Base-by-base conservation (phyloP, 2,888 invertebrate species). In the Caenorhabditis sinica region DNA sequence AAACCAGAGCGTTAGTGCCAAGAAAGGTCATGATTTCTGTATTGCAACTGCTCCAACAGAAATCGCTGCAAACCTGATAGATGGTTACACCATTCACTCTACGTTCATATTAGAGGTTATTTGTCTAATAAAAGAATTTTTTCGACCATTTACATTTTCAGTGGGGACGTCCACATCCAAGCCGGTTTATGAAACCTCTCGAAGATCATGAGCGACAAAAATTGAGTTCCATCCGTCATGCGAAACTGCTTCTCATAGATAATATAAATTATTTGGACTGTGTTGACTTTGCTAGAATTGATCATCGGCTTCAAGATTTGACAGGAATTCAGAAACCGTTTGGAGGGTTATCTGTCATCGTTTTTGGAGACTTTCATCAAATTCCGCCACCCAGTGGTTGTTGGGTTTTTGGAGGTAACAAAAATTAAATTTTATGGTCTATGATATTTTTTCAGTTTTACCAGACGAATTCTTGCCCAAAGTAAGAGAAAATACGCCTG, bases 291-390 rank as follows among this genome's bases (percentile, higher is more conserved):
- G 40, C 20, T 13, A 23, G 36, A 11, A 61, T 61, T 13, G 40
- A 40, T 13, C 11, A 61, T 40, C 40, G 40, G 8, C 40, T 61
- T 8, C 61, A 33, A 13, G 20, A 23, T 23, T n/a, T 40, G 2
- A 40, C 23, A 1, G 61, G 40, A 23, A 11, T 23, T 8, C 1
- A 11, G 2, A 40, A 40, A 40, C 61, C 40, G 11, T 61, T 61
- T 23, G 61, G 61, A 9, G 61, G 61, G 1, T 13, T 61, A 2
- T 40, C 61, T 1, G 61, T 61, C n/a, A 61, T 61, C 0, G 61
- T 23, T 0, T 61, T 61, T 15, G 61, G 61, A 11, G 61, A 61
- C 13, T 61, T 61, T 23, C 15, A 61, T 13, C 61, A 61, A 33
- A 2, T 61, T 17, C 23, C 40, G 1, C 61, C 61, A 23, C 33